Conservation (phyloP, 2,113 vertebrate genomes). For the Cyanoramphus novaezelandiae region DNA sequence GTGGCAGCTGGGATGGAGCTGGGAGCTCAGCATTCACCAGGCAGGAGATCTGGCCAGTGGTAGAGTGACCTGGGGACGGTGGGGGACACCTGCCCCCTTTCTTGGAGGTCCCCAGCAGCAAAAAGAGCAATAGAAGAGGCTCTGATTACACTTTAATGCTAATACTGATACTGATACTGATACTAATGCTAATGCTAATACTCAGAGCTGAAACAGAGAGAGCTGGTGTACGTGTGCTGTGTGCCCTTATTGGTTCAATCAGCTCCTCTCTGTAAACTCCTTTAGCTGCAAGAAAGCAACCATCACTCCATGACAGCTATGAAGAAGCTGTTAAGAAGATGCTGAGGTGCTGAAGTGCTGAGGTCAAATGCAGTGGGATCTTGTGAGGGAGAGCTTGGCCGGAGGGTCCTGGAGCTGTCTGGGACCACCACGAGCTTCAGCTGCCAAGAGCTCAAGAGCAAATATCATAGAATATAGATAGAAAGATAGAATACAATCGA, state of each 20-base stretch:
- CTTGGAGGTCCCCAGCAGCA: neutral
- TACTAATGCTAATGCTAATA: neutral
- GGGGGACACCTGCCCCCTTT: neutral
- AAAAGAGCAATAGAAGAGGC: neutral
- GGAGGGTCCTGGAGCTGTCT: fast-evolving
- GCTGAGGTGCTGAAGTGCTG: neutral
- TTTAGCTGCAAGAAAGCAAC: neutral
- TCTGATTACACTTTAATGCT: neutral
- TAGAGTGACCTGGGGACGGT: neutral
- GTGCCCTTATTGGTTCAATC: neutral
- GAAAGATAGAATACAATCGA: neutral
- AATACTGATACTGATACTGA: neutral
- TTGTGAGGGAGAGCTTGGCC: fast-evolving
- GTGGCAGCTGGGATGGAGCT: neutral
- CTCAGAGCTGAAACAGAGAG: neutral
- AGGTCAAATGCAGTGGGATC: neutral
- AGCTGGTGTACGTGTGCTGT: fast-evolving
- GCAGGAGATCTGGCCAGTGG: neutral
- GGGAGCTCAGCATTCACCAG: neutral
- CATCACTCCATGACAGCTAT: neutral
- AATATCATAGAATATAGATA: neutral
- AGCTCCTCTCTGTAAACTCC: neutral
- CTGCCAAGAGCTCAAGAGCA: neutral
- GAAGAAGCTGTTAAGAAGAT: neutral
- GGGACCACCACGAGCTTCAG: fast-evolving